Base-by-base conservation (phyloP, 2,888 invertebrate species). In the Pyrgus malvae region DNA sequence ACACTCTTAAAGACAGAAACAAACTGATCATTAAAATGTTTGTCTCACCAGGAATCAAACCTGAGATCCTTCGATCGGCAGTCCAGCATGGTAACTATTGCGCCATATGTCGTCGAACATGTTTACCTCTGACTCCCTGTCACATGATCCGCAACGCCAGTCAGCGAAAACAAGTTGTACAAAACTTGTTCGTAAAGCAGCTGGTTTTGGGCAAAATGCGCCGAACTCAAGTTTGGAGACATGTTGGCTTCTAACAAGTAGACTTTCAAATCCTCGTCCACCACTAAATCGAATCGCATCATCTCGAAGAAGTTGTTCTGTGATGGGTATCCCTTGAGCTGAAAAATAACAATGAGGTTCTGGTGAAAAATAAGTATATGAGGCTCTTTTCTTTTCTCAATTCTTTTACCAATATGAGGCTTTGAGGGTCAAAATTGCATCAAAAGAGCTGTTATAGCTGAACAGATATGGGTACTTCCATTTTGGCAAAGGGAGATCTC, bases 171-270 rank as follows among this genome's bases (percentile, higher is more conserved):
- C 21, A 96, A 74, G 80, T 95, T 97, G 78, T 95, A 97, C 8
- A 99, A 70, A 0, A 99, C 96, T 88, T 99, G 98, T 70, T 98
- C 97, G 71, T 99, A 99, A 0, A 99, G 83, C 21, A 97, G 79
- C 59, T 93, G 92, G 80, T 99, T 99, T 0, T 94, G 95, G n/a
- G 95, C 94, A 77, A 95, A 99, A 82, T 99, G 98, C 0, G 95
- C 95, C 0, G 98, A 97, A 0, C 97, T 97, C 55, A 99, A 91
- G 90, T 99, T 99, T 0, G 99, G 99, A 9, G 98, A 98, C 99
- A 99, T 99, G 74, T 99, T 99, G 0, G 97, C 98, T 89, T 99
- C 99, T 93, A 99, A 94, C 4, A 98, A 89, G 70, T 93, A 95
- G 0, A 98, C 96, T 44, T 95, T 95, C 0, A 99, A 78, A 49